Base-by-base conservation (phyloP, 2,113 vertebrate species). In the Oceanites oceanicus region DNA sequence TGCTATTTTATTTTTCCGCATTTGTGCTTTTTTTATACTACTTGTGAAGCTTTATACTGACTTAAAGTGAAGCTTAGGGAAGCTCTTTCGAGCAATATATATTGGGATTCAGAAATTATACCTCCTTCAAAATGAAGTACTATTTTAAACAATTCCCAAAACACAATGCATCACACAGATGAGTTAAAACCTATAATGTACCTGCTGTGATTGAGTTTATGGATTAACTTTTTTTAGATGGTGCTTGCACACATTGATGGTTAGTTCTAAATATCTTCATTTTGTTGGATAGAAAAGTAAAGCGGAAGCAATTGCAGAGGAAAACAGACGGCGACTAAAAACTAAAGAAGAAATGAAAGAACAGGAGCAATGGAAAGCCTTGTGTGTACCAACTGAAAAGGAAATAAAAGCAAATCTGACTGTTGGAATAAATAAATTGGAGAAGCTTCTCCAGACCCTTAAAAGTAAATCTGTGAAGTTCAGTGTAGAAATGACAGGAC, bases 391-490 rank as follows among this genome's bases (percentile, higher is more conserved):
- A 71, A 92, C 88, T 76, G 86, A 95, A 55, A 87, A 94, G 44
- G 88, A 97, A 91, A 95, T 98, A 93, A 92, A 95, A 92, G 84
- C 68, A 20, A 96, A 98, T 80, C 85, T 96, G 65, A 78, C 50
- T 50, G 90, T 58, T 74, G 98, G 98, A 91, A 96, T 97, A 91
- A 95, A 94, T 76, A 97, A 79, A 12, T 73, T 98, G 53, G 98
- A 98, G 58, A 92, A 93, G 10, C 95, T 98, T 86, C 89, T 98
- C 77, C 97, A 97, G 76, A 97, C 84, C 10, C 90, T 97, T 86
- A 97, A 96, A 93, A 96, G 77, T 87, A 96, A 86, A 88, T 95
- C 96, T n/a, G 97, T 98, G 72, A 98, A 97, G 91, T 77, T 96
- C 70, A 83, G 9, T 1, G 49, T 75, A 68, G 98, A 98, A 90